A percentile compares a stretch with the other conserved stretches of the same genome.
phyloP scores from a whole-genome alignment of 2,797 vertebrate genomes.

The Momotus momota region DNA sequence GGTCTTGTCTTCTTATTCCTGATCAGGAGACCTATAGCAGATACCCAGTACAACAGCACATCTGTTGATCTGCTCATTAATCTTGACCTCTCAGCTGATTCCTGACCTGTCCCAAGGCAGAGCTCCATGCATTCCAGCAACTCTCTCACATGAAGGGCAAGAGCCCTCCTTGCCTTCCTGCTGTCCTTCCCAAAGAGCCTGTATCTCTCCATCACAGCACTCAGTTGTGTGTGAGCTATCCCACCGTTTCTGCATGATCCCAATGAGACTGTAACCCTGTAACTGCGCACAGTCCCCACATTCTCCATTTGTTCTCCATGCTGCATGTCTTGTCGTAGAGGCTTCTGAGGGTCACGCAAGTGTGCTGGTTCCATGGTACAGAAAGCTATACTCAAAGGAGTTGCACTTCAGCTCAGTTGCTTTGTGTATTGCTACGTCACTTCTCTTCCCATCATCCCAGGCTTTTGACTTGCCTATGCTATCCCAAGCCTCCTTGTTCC shows the following conservation, averaged over 20 bases:
- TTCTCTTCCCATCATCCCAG: not conserved
- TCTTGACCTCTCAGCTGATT: not conserved
- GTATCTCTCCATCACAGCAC: not conserved
- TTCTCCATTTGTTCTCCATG: not conserved
- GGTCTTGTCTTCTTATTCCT: not conserved
- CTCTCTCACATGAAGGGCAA: not conserved
- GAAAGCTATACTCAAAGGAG: not conserved
- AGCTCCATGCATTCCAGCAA: not conserved
- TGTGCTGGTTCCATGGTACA: fast-evolving
- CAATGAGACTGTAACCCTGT: not conserved
- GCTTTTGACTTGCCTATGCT: not conserved
- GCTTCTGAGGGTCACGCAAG: not conserved
- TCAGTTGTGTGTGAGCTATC: not conserved
- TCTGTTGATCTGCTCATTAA: not conserved
- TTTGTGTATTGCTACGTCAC: not conserved
- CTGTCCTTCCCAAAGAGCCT: not conserved
- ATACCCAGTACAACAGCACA: not conserved
- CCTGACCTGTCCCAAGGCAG: not conserved
- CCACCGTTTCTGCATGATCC: not conserved
- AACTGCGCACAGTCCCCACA: not conserved
- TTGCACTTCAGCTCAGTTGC: not conserved
- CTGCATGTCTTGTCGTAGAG: not conserved
- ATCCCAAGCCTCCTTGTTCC: not conserved
- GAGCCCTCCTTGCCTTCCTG: not conserved
- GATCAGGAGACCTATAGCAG: not conserved